These are phyloP conservation scores for Danio jaintianensis DNA, from an alignment of 2,797 vertebrate species.

Conservation along the genomic window DNA sequence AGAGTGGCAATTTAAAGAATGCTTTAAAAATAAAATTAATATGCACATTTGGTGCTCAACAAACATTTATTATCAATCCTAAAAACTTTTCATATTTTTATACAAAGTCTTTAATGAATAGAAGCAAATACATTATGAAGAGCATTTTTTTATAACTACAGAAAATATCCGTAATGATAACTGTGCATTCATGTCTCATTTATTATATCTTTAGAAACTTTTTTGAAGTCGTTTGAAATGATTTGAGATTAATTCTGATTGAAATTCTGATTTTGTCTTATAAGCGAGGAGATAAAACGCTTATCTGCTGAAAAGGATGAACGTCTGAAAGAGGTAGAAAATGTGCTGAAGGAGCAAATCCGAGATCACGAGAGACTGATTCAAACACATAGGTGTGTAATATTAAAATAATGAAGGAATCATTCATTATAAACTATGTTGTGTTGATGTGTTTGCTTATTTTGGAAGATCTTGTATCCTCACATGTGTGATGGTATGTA, in stretches of 20 bases:
- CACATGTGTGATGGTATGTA: background rate
- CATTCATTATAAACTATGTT: background rate
- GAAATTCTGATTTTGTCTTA: conserved; percentile 41
- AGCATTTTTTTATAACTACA: background rate
- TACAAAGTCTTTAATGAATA: background rate
- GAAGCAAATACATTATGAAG: background rate
- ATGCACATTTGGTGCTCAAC: background rate
- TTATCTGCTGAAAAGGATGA: conserved; percentile 75
- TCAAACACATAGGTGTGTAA: conserved; percentile 67
- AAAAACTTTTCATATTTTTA: background rate
- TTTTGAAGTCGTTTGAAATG: background rate
- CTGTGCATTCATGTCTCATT: background rate
- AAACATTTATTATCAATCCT: background rate
- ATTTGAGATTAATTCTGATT: background rate
- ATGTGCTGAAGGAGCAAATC: conserved; percentile 67
- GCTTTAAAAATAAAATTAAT: background rate
- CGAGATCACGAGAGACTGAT: conserved; percentile 61
- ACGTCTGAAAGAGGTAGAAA: conserved; percentile 73
- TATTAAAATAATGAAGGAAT: background rate
- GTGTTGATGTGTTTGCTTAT: background rate
- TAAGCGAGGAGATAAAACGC: conserved; percentile 76
- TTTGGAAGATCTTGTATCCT: background rate
- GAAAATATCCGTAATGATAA: background rate
- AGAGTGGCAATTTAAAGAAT: background rate
- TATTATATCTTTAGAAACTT: background rate